A percentile compares a stretch with the other conserved stretches of the same genome.
These are phyloP conservation scores for Ichneumoninae sp. DNA, from an alignment of 2,888 invertebrate species.

Conservation along the genomic window DNA sequence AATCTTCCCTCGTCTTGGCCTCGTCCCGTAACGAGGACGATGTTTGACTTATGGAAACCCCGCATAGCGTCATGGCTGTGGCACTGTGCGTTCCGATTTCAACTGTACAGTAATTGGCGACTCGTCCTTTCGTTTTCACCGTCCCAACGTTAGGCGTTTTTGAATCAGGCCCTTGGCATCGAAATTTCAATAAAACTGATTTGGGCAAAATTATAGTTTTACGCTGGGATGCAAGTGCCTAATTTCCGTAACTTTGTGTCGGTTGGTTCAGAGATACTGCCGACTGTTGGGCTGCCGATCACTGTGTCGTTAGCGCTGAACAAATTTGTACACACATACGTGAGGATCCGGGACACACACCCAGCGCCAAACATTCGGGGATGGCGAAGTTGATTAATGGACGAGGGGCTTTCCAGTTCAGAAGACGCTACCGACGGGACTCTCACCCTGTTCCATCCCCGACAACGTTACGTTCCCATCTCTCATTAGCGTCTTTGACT, in stretches of 20 bases:
- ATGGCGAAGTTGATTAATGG: slow-evolving; percentile 58
- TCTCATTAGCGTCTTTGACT: slow-evolving; percentile 58
- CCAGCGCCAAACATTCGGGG: slow-evolving; percentile 29
- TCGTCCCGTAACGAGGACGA: slow-evolving; percentile 59
- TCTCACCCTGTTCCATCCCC: slow-evolving; percentile 34
- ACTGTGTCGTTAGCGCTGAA: background rate
- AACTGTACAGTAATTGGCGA: background rate
- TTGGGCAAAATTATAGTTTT: background rate
- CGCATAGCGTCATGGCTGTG: slow-evolving; percentile 17
- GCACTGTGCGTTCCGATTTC: background rate
- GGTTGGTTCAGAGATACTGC: background rate
- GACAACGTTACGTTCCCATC: slow-evolving; percentile 5
- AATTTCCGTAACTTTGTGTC: background rate
- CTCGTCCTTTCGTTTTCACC: background rate
- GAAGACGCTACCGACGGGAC: slow-evolving; percentile 54
- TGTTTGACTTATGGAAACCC: slow-evolving; percentile 60
- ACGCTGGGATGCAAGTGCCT: background rate
- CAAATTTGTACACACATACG: background rate
- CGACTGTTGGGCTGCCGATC: background rate
- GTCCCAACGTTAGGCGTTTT: background rate
- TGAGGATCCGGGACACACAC: slow-evolving; percentile 14
- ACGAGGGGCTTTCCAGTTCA: slow-evolving; percentile 36
- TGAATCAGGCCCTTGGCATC: background rate
- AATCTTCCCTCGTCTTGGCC: slow-evolving; percentile 45
- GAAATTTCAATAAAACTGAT: background rate